Evolutionary conservation across 1,140 invertebrate species (phyloP).

Genomic region (Rhagoletis zephyria): DNA sequence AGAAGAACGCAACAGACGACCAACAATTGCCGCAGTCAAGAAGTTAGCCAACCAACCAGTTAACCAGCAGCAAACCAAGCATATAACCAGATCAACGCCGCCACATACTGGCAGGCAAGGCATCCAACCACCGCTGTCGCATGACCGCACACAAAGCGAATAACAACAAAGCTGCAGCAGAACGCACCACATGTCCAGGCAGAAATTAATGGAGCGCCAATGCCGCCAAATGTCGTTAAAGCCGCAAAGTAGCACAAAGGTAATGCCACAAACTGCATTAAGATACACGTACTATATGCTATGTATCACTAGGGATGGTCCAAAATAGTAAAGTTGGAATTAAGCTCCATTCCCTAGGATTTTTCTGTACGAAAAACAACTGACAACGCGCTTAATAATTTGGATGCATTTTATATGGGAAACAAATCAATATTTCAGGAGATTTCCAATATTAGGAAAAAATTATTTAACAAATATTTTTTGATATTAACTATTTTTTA

Average conservation of each 20-base stretch:
- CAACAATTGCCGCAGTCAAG: no score
- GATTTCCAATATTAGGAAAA: no score
- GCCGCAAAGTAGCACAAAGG: conserved; percentile 32
- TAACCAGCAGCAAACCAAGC: conserved; percentile 44
- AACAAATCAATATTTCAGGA: no score
- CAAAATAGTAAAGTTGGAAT: no score
- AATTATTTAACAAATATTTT: no score
- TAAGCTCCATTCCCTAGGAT: no score
- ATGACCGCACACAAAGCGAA: conserved; percentile 1
- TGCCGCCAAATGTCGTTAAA: neutral
- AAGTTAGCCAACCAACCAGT: conserved; percentile 1
- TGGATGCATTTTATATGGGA: no score
- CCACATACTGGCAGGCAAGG: neutral
- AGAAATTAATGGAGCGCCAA: neutral
- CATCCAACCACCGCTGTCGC: neutral
- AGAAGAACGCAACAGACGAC: neutral
- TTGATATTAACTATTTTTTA: no score
- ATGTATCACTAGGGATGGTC: no score
- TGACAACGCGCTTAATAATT: no score
- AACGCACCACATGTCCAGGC: neutral
- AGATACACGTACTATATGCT: no score
- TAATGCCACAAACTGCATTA: neutral
- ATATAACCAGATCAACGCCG: conserved; percentile 11
- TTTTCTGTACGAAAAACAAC: no score
- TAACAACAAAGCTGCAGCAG: neutral